These are phyloP conservation scores for Neolamprologus kungweensis DNA, from an alignment of 2,113 vertebrate genomes.

Conservation along the genomic window DNA sequence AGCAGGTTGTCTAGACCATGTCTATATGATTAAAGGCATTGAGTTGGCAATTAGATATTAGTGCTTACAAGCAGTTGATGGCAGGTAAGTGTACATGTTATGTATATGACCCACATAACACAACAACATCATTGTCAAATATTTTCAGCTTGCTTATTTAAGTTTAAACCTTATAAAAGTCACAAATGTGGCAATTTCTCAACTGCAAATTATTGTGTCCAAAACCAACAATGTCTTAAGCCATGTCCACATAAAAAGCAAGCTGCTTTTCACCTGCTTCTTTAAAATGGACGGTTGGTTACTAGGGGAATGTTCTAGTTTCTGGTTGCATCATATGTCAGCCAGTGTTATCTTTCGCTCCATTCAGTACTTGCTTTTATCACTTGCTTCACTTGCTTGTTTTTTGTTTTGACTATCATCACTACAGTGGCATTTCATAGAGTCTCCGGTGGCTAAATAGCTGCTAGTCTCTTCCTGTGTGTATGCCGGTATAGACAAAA, in stretches of 20 bases:
- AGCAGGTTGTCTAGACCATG: background rate
- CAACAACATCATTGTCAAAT: background rate
- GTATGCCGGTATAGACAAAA: background rate
- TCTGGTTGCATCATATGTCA: background rate
- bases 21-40: background rate
- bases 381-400: background rate
- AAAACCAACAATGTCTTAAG: background rate
- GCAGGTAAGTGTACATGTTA: background rate
- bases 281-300: background rate
- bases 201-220: background rate
- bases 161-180: background rate
- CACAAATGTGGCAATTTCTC: background rate
- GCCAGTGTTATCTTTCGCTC: background rate
- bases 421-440: background rate
- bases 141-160: background rate
- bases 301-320: background rate
- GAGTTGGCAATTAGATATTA: background rate
- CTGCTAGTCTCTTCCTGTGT: background rate
- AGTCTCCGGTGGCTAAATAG: background rate
- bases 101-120: background rate
- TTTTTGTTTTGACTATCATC: background rate
- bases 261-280: background rate
- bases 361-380: background rate
- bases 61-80: background rate
- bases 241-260: background rate